These are phyloP conservation scores for Vidua macroura DNA, from an alignment of 2,113 vertebrate genomes.

Conservation along the genomic window DNA sequence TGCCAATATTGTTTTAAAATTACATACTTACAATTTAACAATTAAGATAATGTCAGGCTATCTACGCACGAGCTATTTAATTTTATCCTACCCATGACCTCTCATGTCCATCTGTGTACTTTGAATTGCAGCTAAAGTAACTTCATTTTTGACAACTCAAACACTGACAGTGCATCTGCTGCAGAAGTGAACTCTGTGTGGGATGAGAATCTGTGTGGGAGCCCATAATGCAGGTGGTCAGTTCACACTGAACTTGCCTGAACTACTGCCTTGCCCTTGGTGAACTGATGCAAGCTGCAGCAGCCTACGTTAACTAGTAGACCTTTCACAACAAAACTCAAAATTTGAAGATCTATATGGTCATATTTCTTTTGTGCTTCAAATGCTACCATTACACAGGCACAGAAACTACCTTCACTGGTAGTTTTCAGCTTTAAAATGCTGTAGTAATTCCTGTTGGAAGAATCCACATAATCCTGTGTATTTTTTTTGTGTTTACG, in stretches of 20 bases:
- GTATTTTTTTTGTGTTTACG: neutral
- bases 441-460: neutral
- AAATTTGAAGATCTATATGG: neutral
- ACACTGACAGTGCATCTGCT: neutral
- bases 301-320: neutral
- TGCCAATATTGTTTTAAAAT: neutral
- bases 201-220: neutral
- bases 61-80: neutral
- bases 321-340: neutral
- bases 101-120: neutral
- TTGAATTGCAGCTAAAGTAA: neutral
- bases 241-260: neutral
- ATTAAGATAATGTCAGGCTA: neutral
- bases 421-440: neutral
- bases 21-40: neutral
- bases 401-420: neutral
- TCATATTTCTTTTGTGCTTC: neutral
- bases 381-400: neutral
- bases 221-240: neutral
- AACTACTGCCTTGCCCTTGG: neutral
- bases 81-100: neutral
- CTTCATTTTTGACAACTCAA: neutral
- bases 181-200: neutral
- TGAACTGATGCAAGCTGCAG: neutral
- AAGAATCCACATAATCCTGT: neutral